Conservation (phyloP, 2,113 vertebrate genomes). For the Dasyurus viverrinus region DNA sequence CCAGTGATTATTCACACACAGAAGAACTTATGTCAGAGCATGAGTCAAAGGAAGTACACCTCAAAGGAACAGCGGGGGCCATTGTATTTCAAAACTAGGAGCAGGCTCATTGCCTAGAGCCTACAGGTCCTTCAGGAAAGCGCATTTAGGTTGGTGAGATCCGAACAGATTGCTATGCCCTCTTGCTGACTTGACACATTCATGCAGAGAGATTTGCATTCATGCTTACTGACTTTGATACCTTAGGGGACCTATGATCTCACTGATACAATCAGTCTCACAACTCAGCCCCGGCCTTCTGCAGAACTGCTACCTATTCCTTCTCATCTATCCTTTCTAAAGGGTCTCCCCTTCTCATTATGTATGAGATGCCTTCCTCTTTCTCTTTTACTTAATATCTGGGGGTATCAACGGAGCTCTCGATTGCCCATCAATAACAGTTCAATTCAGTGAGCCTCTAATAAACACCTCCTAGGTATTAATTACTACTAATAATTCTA, state of each 20-base stretch:
- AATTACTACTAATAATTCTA: not conserved
- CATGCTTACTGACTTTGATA: not conserved
- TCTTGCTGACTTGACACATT: not conserved
- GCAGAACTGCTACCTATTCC: not conserved
- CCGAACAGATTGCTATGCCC: not conserved
- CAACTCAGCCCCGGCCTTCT: not conserved
- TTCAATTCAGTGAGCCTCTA: not conserved
- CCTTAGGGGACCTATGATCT: not conserved
- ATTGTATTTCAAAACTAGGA: slow-evolving; percentile 43
- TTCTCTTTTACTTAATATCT: not conserved
- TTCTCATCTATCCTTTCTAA: not conserved
- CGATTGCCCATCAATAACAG: not conserved
- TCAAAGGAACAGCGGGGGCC: not conserved
- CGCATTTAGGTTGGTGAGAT: not conserved
- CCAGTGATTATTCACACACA: slow-evolving; percentile 49
- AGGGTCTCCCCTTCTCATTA: not conserved
- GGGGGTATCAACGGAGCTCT: not conserved
- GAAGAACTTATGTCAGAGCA: slow-evolving; percentile 36
- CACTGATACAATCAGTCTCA: not conserved
- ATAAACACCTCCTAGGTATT: not conserved
- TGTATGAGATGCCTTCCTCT: not conserved
- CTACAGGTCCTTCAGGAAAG: slow-evolving; percentile 54
- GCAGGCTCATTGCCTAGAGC: slow-evolving; percentile 15
- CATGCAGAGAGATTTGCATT: not conserved
- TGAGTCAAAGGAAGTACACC: not conserved